These are phyloP conservation scores for Cylloceria caligata DNA, from an alignment of 2,888 invertebrate genomes.

Conservation along the genomic window DNA sequence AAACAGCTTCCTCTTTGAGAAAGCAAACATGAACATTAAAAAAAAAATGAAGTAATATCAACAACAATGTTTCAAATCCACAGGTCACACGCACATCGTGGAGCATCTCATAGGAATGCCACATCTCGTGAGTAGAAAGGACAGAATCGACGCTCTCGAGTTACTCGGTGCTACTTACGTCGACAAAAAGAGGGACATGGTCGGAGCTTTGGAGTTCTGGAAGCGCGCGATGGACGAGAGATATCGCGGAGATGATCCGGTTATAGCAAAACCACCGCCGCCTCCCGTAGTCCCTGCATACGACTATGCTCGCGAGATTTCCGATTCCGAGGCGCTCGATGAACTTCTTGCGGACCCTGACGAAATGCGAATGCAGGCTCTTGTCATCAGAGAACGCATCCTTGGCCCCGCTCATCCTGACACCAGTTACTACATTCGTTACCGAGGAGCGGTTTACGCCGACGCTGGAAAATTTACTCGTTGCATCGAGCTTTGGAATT, in stretches of 20 bases:
- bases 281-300: slow-evolving; percentile 93
- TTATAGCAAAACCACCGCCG: slow-evolving; percentile 91
- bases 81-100: slow-evolving; percentile 95
- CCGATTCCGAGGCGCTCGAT: slow-evolving; percentile 91
- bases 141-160: slow-evolving; percentile 95
- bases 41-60: background rate
- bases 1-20: no score
- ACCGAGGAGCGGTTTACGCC: slow-evolving; percentile 96
- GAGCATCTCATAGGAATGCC: slow-evolving; percentile 92
- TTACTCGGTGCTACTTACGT: slow-evolving; percentile 97
- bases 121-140: slow-evolving; percentile 90
- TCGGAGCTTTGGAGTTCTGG: slow-evolving; percentile 95
- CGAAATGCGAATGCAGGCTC: slow-evolving; percentile 97
- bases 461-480: slow-evolving; percentile 96
- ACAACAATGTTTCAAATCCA: slow-evolving; percentile 31
- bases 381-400: slow-evolving; percentile 96
- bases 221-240: slow-evolving; percentile 95
- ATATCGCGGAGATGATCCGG: slow-evolving; percentile 88
- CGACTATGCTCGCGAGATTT: slow-evolving; percentile 94
- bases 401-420: slow-evolving; percentile 97
- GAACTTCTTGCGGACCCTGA: slow-evolving; percentile 97
- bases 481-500: slow-evolving; percentile 98
- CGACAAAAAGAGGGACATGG: slow-evolving; percentile 98
- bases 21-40: background rate
- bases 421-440: slow-evolving; percentile 98